These are phyloP conservation scores for Callipepla californica DNA, from an alignment of 2,113 vertebrate species.

Conservation along the genomic window DNA sequence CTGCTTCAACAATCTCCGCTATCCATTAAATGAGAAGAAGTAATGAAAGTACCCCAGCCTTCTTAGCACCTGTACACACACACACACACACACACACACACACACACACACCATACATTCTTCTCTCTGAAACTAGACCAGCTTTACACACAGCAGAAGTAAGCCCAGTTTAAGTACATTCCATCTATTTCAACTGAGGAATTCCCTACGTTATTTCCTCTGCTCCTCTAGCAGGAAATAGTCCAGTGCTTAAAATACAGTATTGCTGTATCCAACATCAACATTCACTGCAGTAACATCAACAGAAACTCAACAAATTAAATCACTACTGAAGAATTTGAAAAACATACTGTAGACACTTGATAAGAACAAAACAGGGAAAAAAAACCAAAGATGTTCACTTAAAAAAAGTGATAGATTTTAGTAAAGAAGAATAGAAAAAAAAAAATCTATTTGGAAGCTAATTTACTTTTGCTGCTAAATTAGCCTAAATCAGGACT, in stretches of 20 bases:
- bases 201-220: background rate
- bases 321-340: background rate
- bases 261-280: background rate
- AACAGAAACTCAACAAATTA: background rate
- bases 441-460: background rate
- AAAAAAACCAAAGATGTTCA: background rate
- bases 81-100: fast-evolving
- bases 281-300: background rate
- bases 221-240: background rate
- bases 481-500: background rate
- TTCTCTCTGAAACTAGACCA: background rate
- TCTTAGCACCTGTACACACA: background rate
- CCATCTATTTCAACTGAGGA: background rate
- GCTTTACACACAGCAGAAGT: background rate
- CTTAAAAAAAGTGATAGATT: background rate
- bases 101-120: fast-evolving
- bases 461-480: background rate
- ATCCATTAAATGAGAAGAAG: background rate
- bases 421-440: background rate
- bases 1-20: too few relatives aligned
- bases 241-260: background rate
- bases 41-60: background rate
- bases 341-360: background rate
- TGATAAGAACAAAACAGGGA: background rate
- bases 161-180: background rate